Evolutionary conservation across 2,113 vertebrate genomes (phyloP).

Genomic region (Anser brachyrhynchus): DNA sequence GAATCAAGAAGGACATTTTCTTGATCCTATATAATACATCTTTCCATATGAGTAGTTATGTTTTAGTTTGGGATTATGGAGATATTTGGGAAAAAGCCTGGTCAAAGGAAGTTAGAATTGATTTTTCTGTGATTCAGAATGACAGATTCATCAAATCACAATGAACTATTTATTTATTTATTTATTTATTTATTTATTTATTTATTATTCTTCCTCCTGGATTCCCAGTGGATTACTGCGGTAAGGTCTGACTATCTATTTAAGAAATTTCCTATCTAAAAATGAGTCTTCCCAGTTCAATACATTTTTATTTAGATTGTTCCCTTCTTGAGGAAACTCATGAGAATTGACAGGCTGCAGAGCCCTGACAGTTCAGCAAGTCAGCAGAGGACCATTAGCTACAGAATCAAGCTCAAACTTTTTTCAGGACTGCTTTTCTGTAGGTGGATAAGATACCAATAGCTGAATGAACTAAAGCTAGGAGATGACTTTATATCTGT

Average conservation of each 20-base stretch:
- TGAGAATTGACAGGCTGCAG: background rate
- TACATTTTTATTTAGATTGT: background rate
- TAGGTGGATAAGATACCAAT: background rate
- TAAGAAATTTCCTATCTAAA: background rate
- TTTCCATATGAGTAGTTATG: background rate
- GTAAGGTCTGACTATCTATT: background rate
- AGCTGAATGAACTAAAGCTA: background rate
- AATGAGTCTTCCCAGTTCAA: background rate
- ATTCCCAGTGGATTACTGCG: background rate
- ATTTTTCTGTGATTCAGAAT: background rate
- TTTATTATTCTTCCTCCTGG: background rate
- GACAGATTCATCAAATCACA: background rate
- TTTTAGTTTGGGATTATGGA: background rate
- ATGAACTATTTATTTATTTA: background rate
- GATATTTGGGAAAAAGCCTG: background rate
- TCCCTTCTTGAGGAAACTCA: background rate
- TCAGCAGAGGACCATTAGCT: background rate
- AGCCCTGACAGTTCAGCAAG: background rate
- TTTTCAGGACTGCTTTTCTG: background rate
- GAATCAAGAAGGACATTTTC: background rate
- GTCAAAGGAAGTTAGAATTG: background rate
- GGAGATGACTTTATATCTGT: background rate
- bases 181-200: background rate
- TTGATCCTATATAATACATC: background rate
- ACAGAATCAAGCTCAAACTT: background rate